These are phyloP conservation scores for Pachypanchax playfairii DNA, from an alignment of 2,113 vertebrate genomes.

Conservation along the genomic window DNA sequence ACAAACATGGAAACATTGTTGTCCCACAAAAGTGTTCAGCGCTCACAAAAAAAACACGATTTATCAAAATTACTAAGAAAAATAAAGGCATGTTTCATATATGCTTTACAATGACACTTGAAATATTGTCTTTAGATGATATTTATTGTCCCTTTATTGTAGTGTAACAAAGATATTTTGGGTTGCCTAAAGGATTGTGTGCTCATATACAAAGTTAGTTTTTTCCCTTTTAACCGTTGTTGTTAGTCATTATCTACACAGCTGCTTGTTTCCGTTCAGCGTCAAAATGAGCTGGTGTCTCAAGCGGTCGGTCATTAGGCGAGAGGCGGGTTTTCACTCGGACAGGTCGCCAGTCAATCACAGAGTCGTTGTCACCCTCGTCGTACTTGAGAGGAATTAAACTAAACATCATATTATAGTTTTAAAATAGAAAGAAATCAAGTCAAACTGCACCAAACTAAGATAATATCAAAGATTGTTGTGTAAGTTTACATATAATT, in stretches of 20 bases:
- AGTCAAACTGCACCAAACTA: conserved; percentile 13
- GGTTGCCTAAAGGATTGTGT: conserved; percentile 67
- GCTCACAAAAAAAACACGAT: conserved; percentile 23
- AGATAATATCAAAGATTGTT: conserved; percentile 29
- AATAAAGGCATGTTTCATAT: conserved; percentile 21
- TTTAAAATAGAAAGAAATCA: neutral
- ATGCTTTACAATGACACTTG: conserved; percentile 18
- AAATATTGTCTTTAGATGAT: conserved; percentile 24
- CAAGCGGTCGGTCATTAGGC: too few species aligned
- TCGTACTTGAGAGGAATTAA: too few species aligned
- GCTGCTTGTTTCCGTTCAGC: too few species aligned
- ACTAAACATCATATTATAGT: too few species aligned
- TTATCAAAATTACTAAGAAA: conserved; percentile 31
- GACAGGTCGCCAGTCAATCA: too few species aligned
- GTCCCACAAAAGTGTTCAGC: neutral
- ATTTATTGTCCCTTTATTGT: conserved; percentile 45
- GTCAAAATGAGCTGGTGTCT: too few species aligned
- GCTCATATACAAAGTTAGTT: conserved; percentile 61
- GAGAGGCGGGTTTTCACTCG: too few species aligned
- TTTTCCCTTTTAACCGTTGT: conserved; percentile 23
- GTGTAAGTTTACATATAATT: conserved; percentile 29
- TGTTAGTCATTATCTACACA: too few species aligned
- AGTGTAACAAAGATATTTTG: conserved; percentile 52
- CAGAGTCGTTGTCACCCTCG: too few species aligned
- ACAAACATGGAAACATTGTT: neutral